Evolutionary conservation across 2,113 vertebrate genomes (phyloP).

Genomic region (Chionodraco myersi): DNA sequence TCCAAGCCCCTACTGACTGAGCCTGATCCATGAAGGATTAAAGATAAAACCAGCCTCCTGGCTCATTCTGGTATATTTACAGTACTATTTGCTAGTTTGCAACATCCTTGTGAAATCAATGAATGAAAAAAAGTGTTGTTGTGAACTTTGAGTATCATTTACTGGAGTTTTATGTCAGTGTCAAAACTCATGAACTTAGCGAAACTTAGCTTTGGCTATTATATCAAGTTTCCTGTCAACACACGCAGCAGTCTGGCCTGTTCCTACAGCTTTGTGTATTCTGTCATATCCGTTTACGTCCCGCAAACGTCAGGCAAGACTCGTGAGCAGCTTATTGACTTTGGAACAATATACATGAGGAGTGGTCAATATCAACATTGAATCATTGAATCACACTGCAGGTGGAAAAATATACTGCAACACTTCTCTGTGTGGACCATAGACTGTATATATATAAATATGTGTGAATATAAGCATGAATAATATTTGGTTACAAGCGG

Average conservation of each 20-base stretch:
- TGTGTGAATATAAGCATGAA: neutral
- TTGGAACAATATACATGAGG: constrained; percentile 20
- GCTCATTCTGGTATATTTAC: too few relatives aligned
- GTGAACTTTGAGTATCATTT: neutral
- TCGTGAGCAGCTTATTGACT: constrained; percentile 12
- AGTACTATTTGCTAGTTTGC: too few relatives aligned
- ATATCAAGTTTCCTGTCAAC: neutral
- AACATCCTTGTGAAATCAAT: neutral
- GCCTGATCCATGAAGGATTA: neutral
- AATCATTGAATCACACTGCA: constrained; percentile 17
- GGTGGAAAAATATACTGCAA: neutral
- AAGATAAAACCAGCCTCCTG: too few relatives aligned
- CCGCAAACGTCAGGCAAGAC: constrained; percentile 1
- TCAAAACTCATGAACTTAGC: neutral
- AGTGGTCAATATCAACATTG: constrained; percentile 30
- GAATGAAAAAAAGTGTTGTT: neutral
- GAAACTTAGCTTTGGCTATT: neutral
- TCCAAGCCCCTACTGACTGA: too few relatives aligned
- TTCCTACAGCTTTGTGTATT: constrained; percentile 12
- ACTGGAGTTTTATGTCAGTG: neutral
- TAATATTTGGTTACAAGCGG: neutral
- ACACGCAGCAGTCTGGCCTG: neutral
- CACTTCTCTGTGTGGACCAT: neutral
- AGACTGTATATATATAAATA: too few relatives aligned
- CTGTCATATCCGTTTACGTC: neutral